Evolutionary conservation across 2,113 vertebrate genomes (phyloP).

Genomic region (Spea bombifrons): DNA sequence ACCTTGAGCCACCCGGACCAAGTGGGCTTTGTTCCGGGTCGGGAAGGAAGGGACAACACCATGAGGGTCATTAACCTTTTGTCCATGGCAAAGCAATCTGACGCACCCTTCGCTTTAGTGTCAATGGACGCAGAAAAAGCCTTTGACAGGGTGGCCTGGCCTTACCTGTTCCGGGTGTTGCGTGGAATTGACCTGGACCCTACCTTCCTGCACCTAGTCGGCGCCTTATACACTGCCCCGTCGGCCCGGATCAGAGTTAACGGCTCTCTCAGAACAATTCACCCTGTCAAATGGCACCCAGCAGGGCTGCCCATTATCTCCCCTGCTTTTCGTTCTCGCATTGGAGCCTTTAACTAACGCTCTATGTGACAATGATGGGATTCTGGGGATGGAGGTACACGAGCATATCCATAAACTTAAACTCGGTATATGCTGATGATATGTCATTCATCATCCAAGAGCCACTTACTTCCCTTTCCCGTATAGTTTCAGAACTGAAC

Average conservation of each 20-base stretch:
- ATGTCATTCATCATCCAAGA: background rate
- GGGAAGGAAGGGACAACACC: background rate
- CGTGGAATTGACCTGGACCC: background rate
- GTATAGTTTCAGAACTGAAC: background rate
- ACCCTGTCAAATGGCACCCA: background rate
- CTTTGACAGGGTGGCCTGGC: too few species aligned
- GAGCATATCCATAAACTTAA: background rate
- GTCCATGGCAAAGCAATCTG: background rate
- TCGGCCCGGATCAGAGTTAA: background rate
- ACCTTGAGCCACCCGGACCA: too few species aligned
- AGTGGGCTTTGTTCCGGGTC: background rate
- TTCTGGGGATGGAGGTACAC: background rate
- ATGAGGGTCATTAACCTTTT: background rate
- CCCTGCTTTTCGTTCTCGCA: background rate
- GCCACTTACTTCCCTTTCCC: too few species aligned
- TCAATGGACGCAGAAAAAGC: too few species aligned
- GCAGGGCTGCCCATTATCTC: too few species aligned
- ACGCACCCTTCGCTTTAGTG: background rate
- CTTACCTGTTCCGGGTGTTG: too few species aligned
- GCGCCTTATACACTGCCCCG: background rate
- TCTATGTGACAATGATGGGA: background rate
- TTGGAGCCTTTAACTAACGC: too few species aligned
- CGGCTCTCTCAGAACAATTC: background rate
- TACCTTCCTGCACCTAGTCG: background rate
- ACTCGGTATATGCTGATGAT: background rate